A percentile compares a stretch with the other conserved stretches of the same genome.
Evolutionary conservation across 2,797 vertebrate species (phyloP).

Genomic region (Chelon auratus): DNA sequence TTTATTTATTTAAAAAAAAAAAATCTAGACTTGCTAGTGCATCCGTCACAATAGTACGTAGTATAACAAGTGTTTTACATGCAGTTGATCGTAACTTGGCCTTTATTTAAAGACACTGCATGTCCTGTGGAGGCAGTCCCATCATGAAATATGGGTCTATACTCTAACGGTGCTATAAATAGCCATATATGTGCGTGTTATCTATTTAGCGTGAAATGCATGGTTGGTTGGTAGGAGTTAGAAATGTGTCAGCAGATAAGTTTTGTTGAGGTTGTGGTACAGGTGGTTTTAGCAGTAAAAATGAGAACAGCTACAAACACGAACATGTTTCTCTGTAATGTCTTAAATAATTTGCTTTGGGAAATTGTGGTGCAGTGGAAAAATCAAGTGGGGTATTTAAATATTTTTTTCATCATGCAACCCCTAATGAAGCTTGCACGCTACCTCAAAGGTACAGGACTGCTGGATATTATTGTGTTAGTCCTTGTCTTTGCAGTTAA

Average conservation of each 20-base stretch:
- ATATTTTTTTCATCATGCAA: neutral
- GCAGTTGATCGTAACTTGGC: neutral
- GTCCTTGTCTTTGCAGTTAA: no score
- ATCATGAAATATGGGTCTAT: neutral
- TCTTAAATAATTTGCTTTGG: neutral
- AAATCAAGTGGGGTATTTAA: neutral
- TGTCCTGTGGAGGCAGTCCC: neutral
- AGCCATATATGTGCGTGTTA: neutral
- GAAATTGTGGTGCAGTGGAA: conserved; percentile 13
- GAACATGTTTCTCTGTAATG: neutral
- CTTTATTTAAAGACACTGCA: neutral
- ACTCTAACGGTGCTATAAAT: neutral
- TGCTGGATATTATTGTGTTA: no score
- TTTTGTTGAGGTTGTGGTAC: conserved; percentile 5
- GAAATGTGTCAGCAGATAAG: conserved; percentile 6
- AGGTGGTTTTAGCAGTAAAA: conserved; percentile 16
- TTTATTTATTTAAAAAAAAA: no score
- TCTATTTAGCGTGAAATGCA: conserved; percentile 12
- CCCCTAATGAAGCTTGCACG: no score
- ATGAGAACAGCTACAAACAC: conserved; percentile 18
- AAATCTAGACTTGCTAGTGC: no score
- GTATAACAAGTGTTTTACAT: no score
- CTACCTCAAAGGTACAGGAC: no score
- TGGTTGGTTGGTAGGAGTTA: conserved; percentile 15
- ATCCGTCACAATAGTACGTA: no score